A percentile compares a stretch with the other conserved stretches of the same genome.
Conservation (phyloP, 2,113 vertebrate species). For the Chloebia gouldiae region DNA sequence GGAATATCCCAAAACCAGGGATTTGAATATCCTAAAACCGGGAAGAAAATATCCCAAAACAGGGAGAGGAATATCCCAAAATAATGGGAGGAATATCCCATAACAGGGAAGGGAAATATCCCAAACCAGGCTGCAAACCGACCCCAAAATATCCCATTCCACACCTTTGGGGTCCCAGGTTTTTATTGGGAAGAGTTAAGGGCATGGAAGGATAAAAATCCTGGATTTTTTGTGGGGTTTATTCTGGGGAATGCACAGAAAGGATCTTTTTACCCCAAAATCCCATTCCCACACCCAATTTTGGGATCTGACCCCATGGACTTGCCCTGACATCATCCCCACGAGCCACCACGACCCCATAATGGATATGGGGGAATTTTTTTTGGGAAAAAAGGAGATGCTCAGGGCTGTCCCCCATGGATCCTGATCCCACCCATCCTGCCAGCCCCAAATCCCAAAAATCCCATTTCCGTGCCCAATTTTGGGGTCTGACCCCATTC, state of each 20-base stretch:
- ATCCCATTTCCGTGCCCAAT: accelerated
- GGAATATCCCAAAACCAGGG: not conserved
- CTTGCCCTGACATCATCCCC: too few species aligned
- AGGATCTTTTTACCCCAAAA: not conserved
- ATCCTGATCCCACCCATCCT: not conserved
- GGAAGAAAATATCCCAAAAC: not conserved
- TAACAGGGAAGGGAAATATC: not conserved
- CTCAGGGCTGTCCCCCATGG: too few species aligned
- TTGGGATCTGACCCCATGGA: not conserved
- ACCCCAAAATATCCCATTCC: accelerated
- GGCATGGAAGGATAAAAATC: accelerated
- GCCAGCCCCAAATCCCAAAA: not conserved
- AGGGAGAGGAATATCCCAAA: not conserved
- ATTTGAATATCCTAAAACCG: too few species aligned
- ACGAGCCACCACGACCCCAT: not conserved
- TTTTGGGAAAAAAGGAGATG: too few species aligned
- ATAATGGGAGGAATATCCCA: not conserved
- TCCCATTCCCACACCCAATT: not conserved
- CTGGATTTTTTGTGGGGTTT: not conserved
- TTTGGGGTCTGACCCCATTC: not conserved
- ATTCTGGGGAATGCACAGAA: too few species aligned
- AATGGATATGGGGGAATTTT: not conserved
- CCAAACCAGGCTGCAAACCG: not conserved
- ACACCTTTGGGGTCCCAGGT: accelerated
- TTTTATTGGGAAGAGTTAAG: not conserved